A percentile compares a stretch with the other conserved stretches of the same genome.
These are phyloP conservation scores for Pantherophis vulpinus DNA, from an alignment of 2,797 vertebrate genomes.

Conservation along the genomic window DNA sequence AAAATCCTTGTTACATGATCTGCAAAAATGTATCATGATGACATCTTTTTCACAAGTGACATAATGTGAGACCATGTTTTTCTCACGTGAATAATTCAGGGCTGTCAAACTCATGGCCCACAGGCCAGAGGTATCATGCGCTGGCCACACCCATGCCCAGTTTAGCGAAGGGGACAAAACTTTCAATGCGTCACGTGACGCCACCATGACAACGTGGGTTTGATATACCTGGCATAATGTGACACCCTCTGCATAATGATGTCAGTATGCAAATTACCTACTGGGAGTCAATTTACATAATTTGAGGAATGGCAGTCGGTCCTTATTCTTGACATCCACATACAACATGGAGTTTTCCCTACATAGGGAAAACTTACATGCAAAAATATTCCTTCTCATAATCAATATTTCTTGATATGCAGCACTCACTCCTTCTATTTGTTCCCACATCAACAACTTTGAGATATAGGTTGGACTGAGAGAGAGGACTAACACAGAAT, in stretches of 20 bases:
- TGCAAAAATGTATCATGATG: not conserved
- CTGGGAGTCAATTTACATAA: not conserved
- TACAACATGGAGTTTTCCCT: too few relatives aligned
- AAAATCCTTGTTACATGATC: not conserved
- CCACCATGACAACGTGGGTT: too few relatives aligned
- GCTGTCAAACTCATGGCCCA: too few relatives aligned
- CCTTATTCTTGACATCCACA: not conserved
- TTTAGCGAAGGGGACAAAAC: too few relatives aligned
- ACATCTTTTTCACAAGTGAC: not conserved
- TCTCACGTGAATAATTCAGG: too few relatives aligned
- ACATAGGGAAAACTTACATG: too few relatives aligned
- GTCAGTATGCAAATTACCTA: not conserved
- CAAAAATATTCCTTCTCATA: not conserved
- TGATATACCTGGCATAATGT: not conserved
- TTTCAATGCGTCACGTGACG: rapidly evolving
- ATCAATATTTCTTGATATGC: not conserved
- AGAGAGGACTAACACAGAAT: not conserved
- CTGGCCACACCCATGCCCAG: too few relatives aligned
- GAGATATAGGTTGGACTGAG: not conserved
- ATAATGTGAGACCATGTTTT: not conserved
- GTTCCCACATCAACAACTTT: not conserved
- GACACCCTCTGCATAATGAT: not conserved
- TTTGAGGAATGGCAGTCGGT: not conserved
- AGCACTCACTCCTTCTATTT: not conserved
- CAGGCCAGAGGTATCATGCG: too few relatives aligned